Evolutionary conservation across 2,113 vertebrate species (phyloP).

Genomic region (Jacana jacana): DNA sequence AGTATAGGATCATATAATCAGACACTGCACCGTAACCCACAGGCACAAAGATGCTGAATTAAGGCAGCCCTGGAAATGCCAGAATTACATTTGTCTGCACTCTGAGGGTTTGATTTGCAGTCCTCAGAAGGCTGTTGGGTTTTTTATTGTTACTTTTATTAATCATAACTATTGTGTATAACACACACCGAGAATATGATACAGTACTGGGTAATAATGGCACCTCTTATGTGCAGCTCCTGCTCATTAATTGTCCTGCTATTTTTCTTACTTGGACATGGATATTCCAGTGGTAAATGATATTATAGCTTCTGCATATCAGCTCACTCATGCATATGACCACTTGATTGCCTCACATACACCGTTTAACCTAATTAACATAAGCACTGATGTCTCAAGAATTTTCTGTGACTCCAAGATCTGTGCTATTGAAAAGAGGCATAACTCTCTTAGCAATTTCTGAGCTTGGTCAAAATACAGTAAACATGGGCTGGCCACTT

Average conservation of each 20-base stretch:
- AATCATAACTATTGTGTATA: not conserved
- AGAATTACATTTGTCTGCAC: not conserved
- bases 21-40: not conserved
- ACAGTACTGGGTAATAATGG: not conserved
- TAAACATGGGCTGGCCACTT: not conserved
- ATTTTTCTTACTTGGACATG: not conserved
- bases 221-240: not conserved
- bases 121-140: not conserved
- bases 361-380: slow-evolving; percentile 44
- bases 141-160: not conserved
- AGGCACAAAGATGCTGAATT: not conserved
- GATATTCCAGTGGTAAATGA: slow-evolving; percentile 37
- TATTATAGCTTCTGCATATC: not conserved
- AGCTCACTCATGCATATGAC: slow-evolving; percentile 36
- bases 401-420: not conserved
- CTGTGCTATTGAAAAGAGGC: fast-evolving
- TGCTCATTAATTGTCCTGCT: not conserved
- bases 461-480: not conserved
- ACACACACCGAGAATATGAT: not conserved
- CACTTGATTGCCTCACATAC: slow-evolving; percentile 36
- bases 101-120: not conserved
- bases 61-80: not conserved
- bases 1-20: not conserved
- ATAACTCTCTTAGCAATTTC: not conserved
- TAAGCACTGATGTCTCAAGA: not conserved